A percentile compares a stretch with the other conserved stretches of the same genome.
phyloP scores from a whole-genome alignment of 2,797 vertebrate species.

The Pterois miles region DNA sequence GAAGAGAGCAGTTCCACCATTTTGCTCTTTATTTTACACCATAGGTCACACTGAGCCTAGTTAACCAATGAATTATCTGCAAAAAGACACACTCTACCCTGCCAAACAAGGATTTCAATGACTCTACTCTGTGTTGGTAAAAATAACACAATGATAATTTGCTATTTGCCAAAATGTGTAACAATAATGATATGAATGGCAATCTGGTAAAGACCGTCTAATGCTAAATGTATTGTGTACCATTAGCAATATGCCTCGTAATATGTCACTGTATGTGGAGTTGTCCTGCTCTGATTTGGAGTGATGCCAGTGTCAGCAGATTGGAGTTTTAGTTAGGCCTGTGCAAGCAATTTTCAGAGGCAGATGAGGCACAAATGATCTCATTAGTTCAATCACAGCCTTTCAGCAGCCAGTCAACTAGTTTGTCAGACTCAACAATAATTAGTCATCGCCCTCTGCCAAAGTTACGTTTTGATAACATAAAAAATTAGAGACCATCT shows the following conservation, averaged over 20 bases:
- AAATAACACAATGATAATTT: background rate
- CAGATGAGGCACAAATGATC: background rate
- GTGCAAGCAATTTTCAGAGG: background rate
- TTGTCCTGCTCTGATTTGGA: background rate
- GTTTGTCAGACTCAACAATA: background rate
- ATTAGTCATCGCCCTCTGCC: background rate
- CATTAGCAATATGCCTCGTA: background rate
- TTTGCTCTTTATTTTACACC: constrained; percentile 11
- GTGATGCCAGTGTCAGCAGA: background rate
- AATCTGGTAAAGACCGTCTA: background rate
- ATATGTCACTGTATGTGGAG: background rate
- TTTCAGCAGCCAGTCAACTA: background rate
- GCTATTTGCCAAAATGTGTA: background rate
- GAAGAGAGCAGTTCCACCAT: background rate
- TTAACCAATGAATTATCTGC: constrained; percentile 20
- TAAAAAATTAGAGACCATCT: background rate
- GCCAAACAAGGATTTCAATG: background rate
- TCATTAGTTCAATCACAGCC: background rate
- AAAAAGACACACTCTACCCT: background rate
- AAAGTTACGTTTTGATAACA: background rate
- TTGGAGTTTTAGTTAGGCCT: constrained; percentile 6
- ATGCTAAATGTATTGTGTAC: background rate
- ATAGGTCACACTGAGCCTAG: constrained; percentile 1
- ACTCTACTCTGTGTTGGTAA: background rate
- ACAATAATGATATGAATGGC: background rate